These are phyloP conservation scores for Bufo bufo DNA, from an alignment of 2,113 vertebrate genomes.

Conservation along the genomic window DNA sequence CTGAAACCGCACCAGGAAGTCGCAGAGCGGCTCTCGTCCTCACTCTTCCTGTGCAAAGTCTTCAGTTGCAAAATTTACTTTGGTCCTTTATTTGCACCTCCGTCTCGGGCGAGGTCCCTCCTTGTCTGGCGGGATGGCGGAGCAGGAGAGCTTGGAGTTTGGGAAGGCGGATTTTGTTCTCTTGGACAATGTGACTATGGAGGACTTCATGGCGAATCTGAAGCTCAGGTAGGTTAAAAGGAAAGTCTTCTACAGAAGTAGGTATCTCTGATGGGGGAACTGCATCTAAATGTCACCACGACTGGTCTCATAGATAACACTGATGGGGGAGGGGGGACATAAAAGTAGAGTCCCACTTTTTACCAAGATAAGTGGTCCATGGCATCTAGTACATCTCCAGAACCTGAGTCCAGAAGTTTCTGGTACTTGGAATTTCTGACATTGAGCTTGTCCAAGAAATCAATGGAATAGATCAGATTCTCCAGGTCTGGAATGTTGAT, in stretches of 20 bases:
- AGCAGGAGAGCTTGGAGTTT: slow-evolving; percentile 83
- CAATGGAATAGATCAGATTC: neutral
- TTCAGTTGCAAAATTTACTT: neutral
- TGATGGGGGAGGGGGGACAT: no score
- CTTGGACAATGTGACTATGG: slow-evolving; percentile 89
- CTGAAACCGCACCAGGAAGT: slow-evolving; percentile 36
- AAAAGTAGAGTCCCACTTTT: no score
- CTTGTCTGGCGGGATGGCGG: slow-evolving; percentile 75
- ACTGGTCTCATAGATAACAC: no score
- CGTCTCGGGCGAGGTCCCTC: neutral
- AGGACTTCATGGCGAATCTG: slow-evolving; percentile 90
- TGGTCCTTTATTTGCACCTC: neutral
- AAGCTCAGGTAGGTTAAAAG: slow-evolving; percentile 79
- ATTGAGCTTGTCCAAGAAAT: neutral
- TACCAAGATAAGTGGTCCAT: neutral
- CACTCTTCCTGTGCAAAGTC: neutral
- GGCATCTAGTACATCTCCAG: neutral
- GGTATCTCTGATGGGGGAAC: neutral
- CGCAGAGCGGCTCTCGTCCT: neutral
- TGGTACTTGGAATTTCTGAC: no score
- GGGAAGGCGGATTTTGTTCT: slow-evolving; percentile 93
- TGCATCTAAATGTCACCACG: no score
- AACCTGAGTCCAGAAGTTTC: no score
- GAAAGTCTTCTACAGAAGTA: neutral
- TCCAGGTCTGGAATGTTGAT: no score